Evolutionary conservation across 2,888 invertebrate genomes (phyloP), one percentile per base, ranked within the genome.

Genomic region (Dolomedes plantarius): DNA sequence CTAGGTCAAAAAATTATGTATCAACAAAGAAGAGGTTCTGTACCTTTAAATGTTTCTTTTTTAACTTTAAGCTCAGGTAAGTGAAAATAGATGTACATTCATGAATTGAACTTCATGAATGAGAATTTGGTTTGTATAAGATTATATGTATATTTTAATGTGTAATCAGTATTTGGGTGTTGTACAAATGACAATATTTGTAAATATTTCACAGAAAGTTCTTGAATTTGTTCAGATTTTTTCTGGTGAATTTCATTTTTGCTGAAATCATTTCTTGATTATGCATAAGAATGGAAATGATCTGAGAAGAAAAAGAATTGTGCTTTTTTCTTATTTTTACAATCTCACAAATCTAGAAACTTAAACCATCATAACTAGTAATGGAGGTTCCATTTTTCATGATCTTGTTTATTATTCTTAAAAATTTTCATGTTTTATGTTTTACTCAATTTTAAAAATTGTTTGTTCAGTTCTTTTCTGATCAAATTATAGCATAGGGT

Each of bases 11-110:
- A 80, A 32, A 27, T 75, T 7, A 69, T 67, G 13, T 83, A 72
- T 41, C 83, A 76, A 46, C 83, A 71, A 79, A 79, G 87, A 72
- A 78, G 87, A 74, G 85, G 85, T 41, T 87, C 87, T 36, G 87
- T 87, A 19, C 87, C 87, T 62, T 67, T 87, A 32, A 74, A 77
- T 56, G 29, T 87, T 65, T 82, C 81, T 31, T 76, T 86, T 39
- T 50, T 81, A 29, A 87, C 87, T 29, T 67, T 80, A 28, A 77
- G 36, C 67, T 73, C 82, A 87, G 82, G 87, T 87, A 74, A 65
- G 86, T 76, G 29, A 67, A 41, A 31, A 80, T 39, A 29, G 32
- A 9, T 19, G 23, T 19, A 31, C 19, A 27, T 36, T 65, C 19
- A 36, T 32, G 32, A 32, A 36, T 0, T 19, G n/a, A 62, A 7